Conservation (phyloP, 1,140 invertebrate species). For the Leptinotarsa defecta region DNA sequence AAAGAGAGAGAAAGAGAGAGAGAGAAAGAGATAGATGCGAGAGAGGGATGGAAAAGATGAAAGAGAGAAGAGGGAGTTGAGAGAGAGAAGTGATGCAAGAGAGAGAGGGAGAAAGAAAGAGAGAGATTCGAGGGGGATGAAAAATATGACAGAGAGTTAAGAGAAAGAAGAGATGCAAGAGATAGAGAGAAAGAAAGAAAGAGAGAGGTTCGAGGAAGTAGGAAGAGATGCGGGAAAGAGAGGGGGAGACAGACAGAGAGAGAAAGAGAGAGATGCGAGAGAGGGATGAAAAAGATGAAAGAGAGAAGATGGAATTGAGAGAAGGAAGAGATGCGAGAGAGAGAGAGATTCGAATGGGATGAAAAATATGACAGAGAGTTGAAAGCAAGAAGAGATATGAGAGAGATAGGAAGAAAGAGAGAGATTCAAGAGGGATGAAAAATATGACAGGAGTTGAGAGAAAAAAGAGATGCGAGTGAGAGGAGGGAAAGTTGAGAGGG, state of each 20-base stretch:
- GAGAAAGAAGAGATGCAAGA: background rate
- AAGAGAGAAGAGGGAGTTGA: background rate
- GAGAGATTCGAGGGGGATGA: background rate
- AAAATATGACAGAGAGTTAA: background rate
- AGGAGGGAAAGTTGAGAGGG: background rate
- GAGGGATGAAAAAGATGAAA: background rate
- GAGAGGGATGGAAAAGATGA: background rate
- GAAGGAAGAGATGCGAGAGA: background rate
- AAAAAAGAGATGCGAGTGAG: background rate
- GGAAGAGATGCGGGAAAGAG: background rate
- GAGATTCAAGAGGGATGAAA: background rate
- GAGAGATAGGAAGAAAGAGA: background rate
- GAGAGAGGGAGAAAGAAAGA: background rate
- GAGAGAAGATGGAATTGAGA: background rate
- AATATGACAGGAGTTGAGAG: background rate
- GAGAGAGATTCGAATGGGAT: background rate
- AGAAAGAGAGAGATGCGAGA: background rate
- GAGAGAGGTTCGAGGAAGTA: too few relatives aligned
- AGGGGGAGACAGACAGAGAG: background rate
- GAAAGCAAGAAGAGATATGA: background rate
- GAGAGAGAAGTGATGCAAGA: background rate
- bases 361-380: background rate
- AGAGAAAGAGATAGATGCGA: background rate
- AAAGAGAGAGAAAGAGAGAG: background rate
- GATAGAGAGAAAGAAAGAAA: background rate